These are phyloP conservation scores for Podarcis siculus DNA, from an alignment of 2,797 vertebrate genomes.

Conservation along the genomic window DNA sequence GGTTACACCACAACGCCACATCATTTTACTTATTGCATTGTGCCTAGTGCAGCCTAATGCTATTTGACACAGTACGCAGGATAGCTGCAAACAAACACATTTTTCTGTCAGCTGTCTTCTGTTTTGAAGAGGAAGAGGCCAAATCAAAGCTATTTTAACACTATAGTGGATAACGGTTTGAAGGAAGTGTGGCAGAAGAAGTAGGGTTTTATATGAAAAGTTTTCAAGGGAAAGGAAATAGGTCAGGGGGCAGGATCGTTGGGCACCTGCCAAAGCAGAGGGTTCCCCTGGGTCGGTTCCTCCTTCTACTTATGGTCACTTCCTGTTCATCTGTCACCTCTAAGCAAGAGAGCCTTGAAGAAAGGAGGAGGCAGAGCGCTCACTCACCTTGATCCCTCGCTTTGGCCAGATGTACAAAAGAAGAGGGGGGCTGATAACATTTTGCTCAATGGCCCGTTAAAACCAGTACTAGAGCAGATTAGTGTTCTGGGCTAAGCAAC, in stretches of 20 bases:
- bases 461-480: not conserved
- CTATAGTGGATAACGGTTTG: not conserved
- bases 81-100: not conserved
- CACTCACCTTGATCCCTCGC: not conserved
- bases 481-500: not conserved
- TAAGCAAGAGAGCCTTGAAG: not conserved
- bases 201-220: not conserved
- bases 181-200: not conserved
- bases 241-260: not conserved
- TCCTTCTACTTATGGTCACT: not conserved
- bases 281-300: not conserved
- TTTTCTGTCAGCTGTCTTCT: conserved; percentile 1
- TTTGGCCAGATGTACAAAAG: no score
- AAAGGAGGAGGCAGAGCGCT: not conserved
- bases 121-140: not conserved
- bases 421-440: no score
- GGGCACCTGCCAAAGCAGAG: not conserved
- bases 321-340: not conserved
- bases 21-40: not conserved
- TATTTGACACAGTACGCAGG: not conserved
- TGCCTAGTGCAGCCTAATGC: not conserved
- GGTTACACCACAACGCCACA: not conserved
- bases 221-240: not conserved
- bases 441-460: not conserved
- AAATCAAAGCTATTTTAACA: not conserved